phyloP scores from a whole-genome alignment of 2,888 invertebrate species.

The Spisula subtruncata region DNA sequence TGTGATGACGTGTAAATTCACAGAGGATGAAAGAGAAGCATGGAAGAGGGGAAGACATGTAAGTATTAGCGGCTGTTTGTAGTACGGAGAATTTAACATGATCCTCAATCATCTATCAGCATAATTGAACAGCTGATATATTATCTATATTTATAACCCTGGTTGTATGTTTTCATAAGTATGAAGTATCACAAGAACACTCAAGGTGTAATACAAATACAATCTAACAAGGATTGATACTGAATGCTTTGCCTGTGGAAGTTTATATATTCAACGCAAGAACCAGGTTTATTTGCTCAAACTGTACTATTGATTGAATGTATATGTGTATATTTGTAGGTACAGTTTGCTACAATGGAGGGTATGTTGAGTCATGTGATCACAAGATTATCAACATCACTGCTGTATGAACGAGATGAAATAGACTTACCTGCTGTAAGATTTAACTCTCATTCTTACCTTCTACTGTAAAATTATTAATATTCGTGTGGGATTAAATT shows the following conservation, averaged over 20 bases:
- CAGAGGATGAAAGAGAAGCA: conserved; percentile 85
- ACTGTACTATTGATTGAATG: too few relatives aligned
- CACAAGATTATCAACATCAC: conserved; percentile 89
- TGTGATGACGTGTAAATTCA: conserved; percentile 90
- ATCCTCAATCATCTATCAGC: not conserved
- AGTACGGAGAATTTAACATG: not conserved
- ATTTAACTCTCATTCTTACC: conserved; percentile 41
- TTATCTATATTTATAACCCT: too few relatives aligned
- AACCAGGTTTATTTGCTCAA: too few relatives aligned
- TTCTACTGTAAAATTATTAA: too few relatives aligned
- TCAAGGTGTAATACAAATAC: too few relatives aligned
- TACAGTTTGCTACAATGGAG: conserved; percentile 78
- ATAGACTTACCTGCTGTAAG: conserved; percentile 85
- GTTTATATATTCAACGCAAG: too few relatives aligned
- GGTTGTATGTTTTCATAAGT: too few relatives aligned
- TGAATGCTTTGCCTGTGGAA: too few relatives aligned
- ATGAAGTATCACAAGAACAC: too few relatives aligned
- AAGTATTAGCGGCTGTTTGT: conserved; percentile 41
- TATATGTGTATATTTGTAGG: conserved; percentile 60
- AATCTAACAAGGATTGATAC: too few relatives aligned
- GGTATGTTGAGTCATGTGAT: conserved; percentile 87
- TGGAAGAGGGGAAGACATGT: conserved; percentile 85
- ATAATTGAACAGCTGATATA: too few relatives aligned
- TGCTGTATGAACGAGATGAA: conserved; percentile 91
- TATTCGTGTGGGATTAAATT: too few relatives aligned